These are phyloP conservation scores for Grammomys dolichurus DNA, from an alignment of 2,113 vertebrate genomes.

Conservation along the genomic window DNA sequence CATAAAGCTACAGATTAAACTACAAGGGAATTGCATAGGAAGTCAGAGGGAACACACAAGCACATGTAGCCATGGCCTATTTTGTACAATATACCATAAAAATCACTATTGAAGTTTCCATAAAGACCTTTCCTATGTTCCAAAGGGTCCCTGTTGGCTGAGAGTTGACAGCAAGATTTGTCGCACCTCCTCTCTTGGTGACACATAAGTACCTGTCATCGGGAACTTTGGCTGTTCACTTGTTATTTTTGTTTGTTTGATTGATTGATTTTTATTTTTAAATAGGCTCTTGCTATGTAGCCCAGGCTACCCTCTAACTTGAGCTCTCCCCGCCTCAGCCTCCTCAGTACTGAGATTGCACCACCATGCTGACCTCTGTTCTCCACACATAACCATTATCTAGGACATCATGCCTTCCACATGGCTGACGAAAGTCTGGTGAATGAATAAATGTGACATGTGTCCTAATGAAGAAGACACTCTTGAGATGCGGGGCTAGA, in stretches of 20 bases:
- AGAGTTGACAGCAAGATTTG: background rate
- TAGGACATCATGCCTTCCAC: background rate
- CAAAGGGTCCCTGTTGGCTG: background rate
- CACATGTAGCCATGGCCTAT: background rate
- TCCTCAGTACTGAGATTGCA: background rate
- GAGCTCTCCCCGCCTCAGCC: background rate
- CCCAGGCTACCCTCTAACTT: background rate
- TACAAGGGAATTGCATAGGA: background rate
- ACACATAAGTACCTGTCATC: too few species aligned
- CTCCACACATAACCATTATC: background rate
- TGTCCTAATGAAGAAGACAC: background rate
- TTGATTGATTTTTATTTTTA: background rate
- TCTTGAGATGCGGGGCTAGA: rapidly evolving
- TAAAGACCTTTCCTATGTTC: background rate
- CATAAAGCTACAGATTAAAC: background rate
- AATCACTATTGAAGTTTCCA: background rate
- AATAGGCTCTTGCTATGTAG: background rate
- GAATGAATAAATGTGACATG: background rate
- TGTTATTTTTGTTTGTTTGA: background rate
- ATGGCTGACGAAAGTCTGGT: background rate
- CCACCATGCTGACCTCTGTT: background rate
- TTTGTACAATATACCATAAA: background rate
- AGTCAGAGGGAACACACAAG: background rate
- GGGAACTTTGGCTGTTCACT: background rate
- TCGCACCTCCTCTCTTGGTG: background rate